These are phyloP conservation scores for Laterallus jamaicensis DNA, from an alignment of 2,113 vertebrate species.

Conservation along the genomic window DNA sequence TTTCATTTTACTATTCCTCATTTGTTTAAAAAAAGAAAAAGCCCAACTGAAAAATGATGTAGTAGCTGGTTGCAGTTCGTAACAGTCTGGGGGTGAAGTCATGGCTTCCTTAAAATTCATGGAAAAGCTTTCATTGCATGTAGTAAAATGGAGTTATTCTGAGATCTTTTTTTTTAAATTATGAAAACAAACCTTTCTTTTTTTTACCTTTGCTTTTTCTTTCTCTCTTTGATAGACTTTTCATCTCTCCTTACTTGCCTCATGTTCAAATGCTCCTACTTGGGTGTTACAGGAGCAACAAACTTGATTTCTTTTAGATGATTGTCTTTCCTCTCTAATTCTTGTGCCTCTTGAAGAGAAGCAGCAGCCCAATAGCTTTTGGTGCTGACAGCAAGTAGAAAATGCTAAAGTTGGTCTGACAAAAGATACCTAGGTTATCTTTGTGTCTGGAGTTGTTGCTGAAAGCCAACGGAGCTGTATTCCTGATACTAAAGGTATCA, in stretches of 20 bases:
- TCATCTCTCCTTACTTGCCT: not conserved
- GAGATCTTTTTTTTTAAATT: not conserved
- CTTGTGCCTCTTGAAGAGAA: not conserved
- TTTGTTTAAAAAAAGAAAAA: not conserved
- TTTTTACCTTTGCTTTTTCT: not conserved
- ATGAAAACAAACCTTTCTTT: not conserved
- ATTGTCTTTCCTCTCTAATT: not conserved
- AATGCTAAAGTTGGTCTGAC: not conserved
- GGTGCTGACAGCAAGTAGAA: not conserved
- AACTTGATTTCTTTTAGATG: not conserved
- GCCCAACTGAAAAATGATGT: not conserved
- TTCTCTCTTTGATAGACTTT: not conserved
- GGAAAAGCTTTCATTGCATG: not conserved
- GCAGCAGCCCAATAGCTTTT: not conserved
- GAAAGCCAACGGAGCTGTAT: not conserved
- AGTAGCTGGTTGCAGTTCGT: not conserved
- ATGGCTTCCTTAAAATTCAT: not conserved
- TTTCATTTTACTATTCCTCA: not conserved
- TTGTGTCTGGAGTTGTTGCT: not conserved
- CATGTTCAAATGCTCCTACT: not conserved
- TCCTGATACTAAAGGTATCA: not conserved
- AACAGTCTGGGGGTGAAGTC: not conserved
- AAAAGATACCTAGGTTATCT: not conserved
- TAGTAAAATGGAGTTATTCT: not conserved
- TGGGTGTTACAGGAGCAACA: not conserved